Percentiles rank a stretch among this genome's conserved stretches.
Conservation (phyloP, 2,888 invertebrate species). For the Nephrotoma appendiculata region DNA sequence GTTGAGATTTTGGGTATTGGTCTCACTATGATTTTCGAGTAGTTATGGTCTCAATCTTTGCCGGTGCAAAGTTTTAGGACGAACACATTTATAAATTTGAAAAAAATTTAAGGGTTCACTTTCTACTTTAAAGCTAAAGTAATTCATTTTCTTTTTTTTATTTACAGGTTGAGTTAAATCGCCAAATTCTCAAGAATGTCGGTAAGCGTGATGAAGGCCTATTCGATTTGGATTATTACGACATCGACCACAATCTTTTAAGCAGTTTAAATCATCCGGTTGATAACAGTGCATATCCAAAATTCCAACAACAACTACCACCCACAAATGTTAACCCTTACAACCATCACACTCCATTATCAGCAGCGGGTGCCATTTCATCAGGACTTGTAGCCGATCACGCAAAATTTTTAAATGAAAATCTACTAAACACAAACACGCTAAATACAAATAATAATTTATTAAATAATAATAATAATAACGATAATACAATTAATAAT, state of each 20-base stretch:
- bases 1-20: too few relatives aligned
- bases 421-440: neutral
- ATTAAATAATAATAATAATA: neutral
- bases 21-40: too few relatives aligned
- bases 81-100: too few relatives aligned
- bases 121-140: too few relatives aligned
- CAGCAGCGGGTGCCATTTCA: slow-evolving; percentile 14
- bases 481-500: neutral
- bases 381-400: slow-evolving; percentile 13
- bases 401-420: slow-evolving; percentile 9
- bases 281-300: slow-evolving; percentile 14
- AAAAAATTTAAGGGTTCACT: too few relatives aligned
- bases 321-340: neutral
- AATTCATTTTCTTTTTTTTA: neutral
- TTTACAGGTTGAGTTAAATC: slow-evolving; percentile 48
- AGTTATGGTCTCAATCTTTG: too few relatives aligned
- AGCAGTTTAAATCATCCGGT: slow-evolving; percentile 10
- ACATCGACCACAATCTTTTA: slow-evolving; percentile 9
- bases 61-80: too few relatives aligned
- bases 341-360: slow-evolving; percentile 13
- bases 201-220: slow-evolving; percentile 45
- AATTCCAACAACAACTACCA: slow-evolving; percentile 12
- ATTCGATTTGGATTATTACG: slow-evolving; percentile 9
- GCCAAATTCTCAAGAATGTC: slow-evolving; percentile 57
- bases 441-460: slow-evolving; percentile 13